Evolutionary conservation across 2,113 vertebrate genomes (phyloP), one percentile per base, ranked within the genome.

Genomic region (Pseudonaja textilis): DNA sequence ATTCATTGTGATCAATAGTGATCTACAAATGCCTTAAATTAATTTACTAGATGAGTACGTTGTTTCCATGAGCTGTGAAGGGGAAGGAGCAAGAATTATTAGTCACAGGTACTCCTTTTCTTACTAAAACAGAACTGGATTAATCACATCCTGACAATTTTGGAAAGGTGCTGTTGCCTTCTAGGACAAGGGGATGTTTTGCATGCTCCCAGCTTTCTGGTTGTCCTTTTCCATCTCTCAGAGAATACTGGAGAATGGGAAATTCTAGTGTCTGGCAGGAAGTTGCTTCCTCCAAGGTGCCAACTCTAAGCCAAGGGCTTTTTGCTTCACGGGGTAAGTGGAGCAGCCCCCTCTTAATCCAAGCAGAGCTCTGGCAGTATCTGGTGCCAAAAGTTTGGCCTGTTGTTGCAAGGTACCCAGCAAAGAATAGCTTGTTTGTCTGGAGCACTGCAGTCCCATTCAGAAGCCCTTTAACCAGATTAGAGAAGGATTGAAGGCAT

Each of bases 391-490:
- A n/a, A 59, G 92, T 89, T 29, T n/a, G 64, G 91, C 16, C 55
- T 25, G 89, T 88, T 0, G 0, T 0, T 20, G 69, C 0, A 0
- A 9, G 39, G 94, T 14, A 0, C 34, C 64, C 89, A 74, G 91
- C 91, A 64, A 81, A 95, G 93, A 96, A 94, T 7, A 61, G 89
- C 3, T 85, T 64, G 54, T 93, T 89, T 94, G 94, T 95, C 20
- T 9, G 89, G 81, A 86, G 93, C 52, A 93, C 89, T 0, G 0
- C 93, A 94, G 94, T 95, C 95, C 94, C 4, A 0, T 92, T 96
- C 96, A 95, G 94, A 89, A 96, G 95, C 92, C 89, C 94, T n/a
- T 4, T 96, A 97, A 96, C 94, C 96, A 50, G 96, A 96, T 96
- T 97, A 96, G 90, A 57, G 89, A 26, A 87, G 95, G 97, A 96